These are phyloP conservation scores for Drosophila bifasciata DNA, from an alignment of 1,140 invertebrate species.

Conservation along the genomic window DNA sequence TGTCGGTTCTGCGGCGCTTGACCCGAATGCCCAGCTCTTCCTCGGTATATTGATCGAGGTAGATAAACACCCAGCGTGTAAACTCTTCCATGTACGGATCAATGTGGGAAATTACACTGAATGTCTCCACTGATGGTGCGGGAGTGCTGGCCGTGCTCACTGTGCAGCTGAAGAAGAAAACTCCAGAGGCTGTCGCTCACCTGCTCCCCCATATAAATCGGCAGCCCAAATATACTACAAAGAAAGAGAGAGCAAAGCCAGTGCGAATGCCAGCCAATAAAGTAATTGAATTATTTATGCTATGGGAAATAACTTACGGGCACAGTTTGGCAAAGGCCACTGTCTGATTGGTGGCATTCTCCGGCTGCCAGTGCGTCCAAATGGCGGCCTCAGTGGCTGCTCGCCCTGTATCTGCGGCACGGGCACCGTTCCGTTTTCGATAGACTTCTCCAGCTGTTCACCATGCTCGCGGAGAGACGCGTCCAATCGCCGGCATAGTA, in stretches of 20 bases:
- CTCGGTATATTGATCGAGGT: constrained; percentile 51
- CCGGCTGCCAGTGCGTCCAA: constrained; percentile 74
- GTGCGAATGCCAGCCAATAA: too few relatives aligned
- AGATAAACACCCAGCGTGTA: constrained; percentile 55
- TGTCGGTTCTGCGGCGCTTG: constrained; percentile 26
- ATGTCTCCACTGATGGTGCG: constrained; percentile 53
- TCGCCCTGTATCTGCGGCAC: constrained; percentile 32
- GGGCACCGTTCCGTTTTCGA: constrained; percentile 63
- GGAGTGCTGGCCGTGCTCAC: not conserved
- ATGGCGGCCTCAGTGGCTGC: constrained; percentile 64
- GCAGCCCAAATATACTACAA: constrained; percentile 73
- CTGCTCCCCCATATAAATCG: constrained; percentile 62
- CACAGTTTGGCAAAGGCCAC: constrained; percentile 57
- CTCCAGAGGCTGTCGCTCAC: constrained; percentile 47
- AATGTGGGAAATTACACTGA: constrained; percentile 50
- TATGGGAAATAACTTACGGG: constrained; percentile 33
- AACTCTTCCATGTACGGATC: constrained; percentile 70
- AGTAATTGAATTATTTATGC: not conserved
- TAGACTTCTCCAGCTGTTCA: constrained; percentile 51
- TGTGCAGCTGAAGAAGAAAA: constrained; percentile 44
- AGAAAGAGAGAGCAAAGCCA: not conserved
- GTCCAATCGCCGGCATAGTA: constrained; percentile 77
- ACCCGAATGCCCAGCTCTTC: constrained; percentile 15
- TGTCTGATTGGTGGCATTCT: constrained; percentile 48
- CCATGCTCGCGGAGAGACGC: constrained; percentile 50